Conservation (phyloP, 1,140 invertebrate genomes). For the Liolophura sinensis region DNA sequence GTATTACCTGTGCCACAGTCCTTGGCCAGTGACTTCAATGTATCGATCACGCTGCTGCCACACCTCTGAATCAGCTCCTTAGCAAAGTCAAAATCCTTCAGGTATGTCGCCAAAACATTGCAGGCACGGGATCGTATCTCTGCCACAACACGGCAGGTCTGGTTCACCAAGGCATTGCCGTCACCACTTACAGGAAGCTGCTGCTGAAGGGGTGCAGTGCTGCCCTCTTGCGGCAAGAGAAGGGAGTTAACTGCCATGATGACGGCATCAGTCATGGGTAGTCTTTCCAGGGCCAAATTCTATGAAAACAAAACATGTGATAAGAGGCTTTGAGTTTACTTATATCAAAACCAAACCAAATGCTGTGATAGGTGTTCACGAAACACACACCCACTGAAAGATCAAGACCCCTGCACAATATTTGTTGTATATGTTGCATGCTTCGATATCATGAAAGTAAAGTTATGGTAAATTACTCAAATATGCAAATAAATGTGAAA, state of each 20-base stretch:
- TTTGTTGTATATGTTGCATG: no score
- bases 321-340: no score
- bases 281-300: neutral
- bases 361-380: no score
- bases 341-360: no score
- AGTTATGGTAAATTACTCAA: no score
- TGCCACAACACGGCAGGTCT: slow-evolving; percentile 52
- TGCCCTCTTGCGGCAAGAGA: slow-evolving; percentile 39
- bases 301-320: no score
- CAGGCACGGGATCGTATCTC: slow-evolving; percentile 56
- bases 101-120: slow-evolving; percentile 49
- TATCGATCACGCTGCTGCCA: slow-evolving; percentile 50
- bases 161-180: slow-evolving; percentile 47
- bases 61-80: slow-evolving; percentile 53
- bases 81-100: slow-evolving; percentile 50
- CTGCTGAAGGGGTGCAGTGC: slow-evolving; percentile 39
- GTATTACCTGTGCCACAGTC: slow-evolving; percentile 49
- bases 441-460: no score
- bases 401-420: no score
- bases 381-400: no score
- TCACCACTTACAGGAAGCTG: slow-evolving; percentile 43
- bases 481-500: no score
- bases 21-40: slow-evolving; percentile 56
- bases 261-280: slow-evolving; percentile 47
- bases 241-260: slow-evolving; percentile 48